Evolutionary conservation across 2,797 vertebrate genomes (phyloP).

Genomic region (Melanogrammus aeglefinus): DNA sequence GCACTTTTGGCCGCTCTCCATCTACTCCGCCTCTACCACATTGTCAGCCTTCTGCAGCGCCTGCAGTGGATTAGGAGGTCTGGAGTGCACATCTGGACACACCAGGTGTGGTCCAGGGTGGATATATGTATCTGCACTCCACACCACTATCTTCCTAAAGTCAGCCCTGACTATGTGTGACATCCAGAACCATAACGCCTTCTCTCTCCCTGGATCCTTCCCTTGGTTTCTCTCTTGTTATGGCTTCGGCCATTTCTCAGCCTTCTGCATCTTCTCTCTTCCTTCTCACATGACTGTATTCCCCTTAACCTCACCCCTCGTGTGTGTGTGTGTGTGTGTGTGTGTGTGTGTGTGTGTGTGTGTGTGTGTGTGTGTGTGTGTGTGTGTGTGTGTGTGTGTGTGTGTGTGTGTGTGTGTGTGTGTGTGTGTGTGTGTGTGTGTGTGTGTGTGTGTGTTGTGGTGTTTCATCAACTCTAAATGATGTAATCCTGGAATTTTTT

Average conservation of each 20-base stretch:
- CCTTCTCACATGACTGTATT: not conserved
- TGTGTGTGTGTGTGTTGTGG: not conserved
- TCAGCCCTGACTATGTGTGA: not conserved
- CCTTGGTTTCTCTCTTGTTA: no score
- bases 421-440: no score
- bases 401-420: not conserved
- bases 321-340: not conserved
- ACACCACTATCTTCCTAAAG: not conserved
- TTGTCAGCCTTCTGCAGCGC: no score
- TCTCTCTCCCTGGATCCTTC: no score
- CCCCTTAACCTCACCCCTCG: not conserved
- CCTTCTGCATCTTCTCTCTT: not conserved
- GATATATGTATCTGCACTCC: no score
- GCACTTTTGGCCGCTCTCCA: no score
- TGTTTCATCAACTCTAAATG: slow-evolving; percentile 26
- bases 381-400: not conserved
- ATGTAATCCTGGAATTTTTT: slow-evolving; percentile 30
- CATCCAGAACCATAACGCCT: not conserved
- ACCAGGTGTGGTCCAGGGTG: not conserved
- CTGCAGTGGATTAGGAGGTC: no score
- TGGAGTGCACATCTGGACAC: not conserved
- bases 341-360: no score
- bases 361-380: not conserved
- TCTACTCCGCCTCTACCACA: no score
- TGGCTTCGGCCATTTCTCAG: no score